phyloP scores from a whole-genome alignment of 2,113 vertebrate species.

The Hippotragus niger region DNA sequence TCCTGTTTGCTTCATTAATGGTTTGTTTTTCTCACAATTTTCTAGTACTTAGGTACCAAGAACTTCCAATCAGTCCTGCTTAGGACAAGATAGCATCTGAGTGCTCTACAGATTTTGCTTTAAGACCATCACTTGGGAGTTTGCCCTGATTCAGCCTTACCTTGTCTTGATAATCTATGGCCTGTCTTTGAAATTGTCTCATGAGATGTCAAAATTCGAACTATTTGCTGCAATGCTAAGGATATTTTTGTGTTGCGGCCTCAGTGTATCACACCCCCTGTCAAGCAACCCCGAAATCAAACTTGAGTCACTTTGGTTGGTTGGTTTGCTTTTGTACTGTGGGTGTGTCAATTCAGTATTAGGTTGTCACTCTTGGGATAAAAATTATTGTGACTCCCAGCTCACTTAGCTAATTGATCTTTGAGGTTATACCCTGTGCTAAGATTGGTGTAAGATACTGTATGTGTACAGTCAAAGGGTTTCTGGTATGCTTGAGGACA shows the following conservation, averaged over 20 bases:
- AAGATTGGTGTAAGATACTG: not conserved
- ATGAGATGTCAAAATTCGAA: not conserved
- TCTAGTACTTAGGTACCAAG: not conserved
- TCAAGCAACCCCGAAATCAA: not conserved
- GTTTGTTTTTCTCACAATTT: not conserved
- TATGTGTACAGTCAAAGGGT: not conserved
- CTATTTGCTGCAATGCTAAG: not conserved
- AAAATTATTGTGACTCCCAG: not conserved
- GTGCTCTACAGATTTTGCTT: not conserved
- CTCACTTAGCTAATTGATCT: not conserved
- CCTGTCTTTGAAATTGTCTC: not conserved
- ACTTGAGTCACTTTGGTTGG: not conserved
- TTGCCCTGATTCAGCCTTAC: not conserved
- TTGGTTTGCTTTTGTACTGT: not conserved
- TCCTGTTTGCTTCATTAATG: not conserved
- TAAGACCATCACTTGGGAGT: not conserved
- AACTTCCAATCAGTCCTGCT: not conserved
- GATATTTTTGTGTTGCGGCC: not conserved
- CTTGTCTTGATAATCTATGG: not conserved
- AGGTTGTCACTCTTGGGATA: not conserved
- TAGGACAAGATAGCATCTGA: not conserved
- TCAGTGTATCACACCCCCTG: not conserved
- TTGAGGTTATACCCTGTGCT: not conserved
- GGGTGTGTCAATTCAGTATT: not conserved
- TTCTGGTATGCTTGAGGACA: constrained; percentile 16